phyloP scores from a whole-genome alignment of 2,113 vertebrate genomes.

The Nematolebias whitei region DNA sequence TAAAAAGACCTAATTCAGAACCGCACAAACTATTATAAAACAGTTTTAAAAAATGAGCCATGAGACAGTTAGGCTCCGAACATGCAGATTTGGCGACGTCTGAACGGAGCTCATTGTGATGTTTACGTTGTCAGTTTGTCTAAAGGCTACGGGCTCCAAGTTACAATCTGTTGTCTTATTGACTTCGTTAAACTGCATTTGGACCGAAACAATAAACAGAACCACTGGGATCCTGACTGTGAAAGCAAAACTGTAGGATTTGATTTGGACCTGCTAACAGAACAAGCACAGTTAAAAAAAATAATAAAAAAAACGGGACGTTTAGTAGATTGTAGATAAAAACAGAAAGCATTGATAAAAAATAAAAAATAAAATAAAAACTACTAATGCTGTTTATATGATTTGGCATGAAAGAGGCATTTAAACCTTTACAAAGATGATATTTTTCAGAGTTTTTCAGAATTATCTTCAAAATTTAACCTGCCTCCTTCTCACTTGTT shows the following conservation, averaged over 20 bases:
- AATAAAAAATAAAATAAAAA: no score
- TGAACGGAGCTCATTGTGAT: conserved; percentile 6
- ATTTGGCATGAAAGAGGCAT: no score
- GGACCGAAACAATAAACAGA: conserved; percentile 9
- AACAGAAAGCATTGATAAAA: not conserved
- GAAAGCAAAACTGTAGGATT: conserved; percentile 23
- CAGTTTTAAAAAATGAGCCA: not conserved
- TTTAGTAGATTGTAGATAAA: conserved; percentile 4
- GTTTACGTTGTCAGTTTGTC: conserved; percentile 10
- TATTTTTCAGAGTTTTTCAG: no score
- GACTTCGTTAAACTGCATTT: conserved; percentile 31
- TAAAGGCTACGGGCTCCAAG: not conserved
- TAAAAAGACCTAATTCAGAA: not conserved
- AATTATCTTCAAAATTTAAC: no score
- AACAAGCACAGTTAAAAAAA: not conserved
- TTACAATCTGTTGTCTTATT: conserved; percentile 11
- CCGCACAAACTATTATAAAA: no score
- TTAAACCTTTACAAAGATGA: no score
- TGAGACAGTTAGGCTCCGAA: not conserved
- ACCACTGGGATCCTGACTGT: conserved; percentile 6
- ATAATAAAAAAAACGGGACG: no score
- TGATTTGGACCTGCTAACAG: conserved; percentile 44
- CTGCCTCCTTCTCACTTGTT: no score
- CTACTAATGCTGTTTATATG: no score
- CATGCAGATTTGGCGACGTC: not conserved